phyloP scores from a whole-genome alignment of 2,888 invertebrate species.

The Temnothorax ravouxi region DNA sequence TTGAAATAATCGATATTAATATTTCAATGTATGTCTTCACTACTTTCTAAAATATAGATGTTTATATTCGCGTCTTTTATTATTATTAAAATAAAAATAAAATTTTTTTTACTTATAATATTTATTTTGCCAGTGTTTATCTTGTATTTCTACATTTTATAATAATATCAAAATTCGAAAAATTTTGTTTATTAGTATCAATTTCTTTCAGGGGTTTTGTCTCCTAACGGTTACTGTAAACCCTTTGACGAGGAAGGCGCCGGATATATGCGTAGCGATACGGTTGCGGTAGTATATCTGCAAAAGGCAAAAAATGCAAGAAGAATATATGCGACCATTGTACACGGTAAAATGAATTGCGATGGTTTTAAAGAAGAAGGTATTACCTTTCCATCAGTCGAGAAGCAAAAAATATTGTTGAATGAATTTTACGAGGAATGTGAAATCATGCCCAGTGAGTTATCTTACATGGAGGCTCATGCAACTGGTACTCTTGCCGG shows the following conservation, averaged over 20 bases:
- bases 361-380: conserved; percentile 86
- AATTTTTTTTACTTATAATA: no score
- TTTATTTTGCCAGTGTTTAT: no score
- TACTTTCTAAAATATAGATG: no score
- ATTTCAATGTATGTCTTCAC: no score
- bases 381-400: conserved; percentile 65
- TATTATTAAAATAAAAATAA: no score
- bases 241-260: conserved; percentile 94
- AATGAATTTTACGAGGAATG: conserved; percentile 58
- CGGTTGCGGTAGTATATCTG: conserved; percentile 90
- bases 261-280: conserved; percentile 94
- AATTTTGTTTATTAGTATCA: neutral
- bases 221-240: conserved; percentile 94
- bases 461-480: conserved; percentile 72
- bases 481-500: conserved; percentile 2
- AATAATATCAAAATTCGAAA: neutral
- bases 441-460: conserved; percentile 61
- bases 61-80: no score
- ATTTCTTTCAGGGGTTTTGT: conserved; percentile 89
- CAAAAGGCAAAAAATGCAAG: conserved; percentile 88
- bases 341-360: conserved; percentile 88
- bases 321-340: conserved; percentile 86
- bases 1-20: no score
- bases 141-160: no score
- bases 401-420: conserved; percentile 60